Base-by-base conservation (phyloP, 2,113 vertebrate species). In the Drymodes brunneopygia region DNA sequence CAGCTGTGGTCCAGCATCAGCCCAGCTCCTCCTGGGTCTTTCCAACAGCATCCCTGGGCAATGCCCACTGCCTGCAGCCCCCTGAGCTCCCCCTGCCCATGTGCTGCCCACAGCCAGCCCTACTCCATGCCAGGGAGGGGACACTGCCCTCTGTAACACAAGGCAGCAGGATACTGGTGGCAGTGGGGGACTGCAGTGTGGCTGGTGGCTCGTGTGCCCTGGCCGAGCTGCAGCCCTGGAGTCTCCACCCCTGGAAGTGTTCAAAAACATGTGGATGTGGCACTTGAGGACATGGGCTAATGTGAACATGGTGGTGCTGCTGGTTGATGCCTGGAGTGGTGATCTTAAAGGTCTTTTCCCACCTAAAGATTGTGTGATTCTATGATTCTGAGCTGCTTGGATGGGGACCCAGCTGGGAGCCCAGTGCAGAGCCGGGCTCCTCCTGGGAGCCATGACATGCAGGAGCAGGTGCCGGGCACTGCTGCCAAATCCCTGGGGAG, bases 371-470 rank as follows among this genome's bases (percentile, higher is more conserved):
- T 25, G n/a, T 47, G 35, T 27, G 18, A 48, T 36, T 61, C 79
- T 31, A 1, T 33, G 54, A 18, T 11, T 35, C 25, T 45, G 2
- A 61, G 62, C 22, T 20, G 4, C 60, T 38, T 13, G 79, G 69
- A 20, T 11, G 38, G 54, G 38, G 36, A 11, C 14, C 8, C 0
- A 8, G 17, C 11, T 4, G 51, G 74, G 80, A 54, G 21, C 51
- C 20, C 23, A 5, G 27, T 1, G 0, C 79, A 4, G 71, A 16
- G 58, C 71, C 19, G 0, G 0, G 60, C 29, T 64, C 23, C 27
- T 58, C 45, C 53, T 17, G 7, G 50, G 24, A 1, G 2, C 56
- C 0, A 0, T 78, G 95, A 94, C 6, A 33, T 44, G 60, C 48
- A 15, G 77, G 74, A 75, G 84, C 95, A 97, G 96, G 88, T 96